Evolutionary conservation across 2,888 invertebrate genomes (phyloP), one percentile per base, ranked within the genome.

Genomic region (Fragum whitleyi): DNA sequence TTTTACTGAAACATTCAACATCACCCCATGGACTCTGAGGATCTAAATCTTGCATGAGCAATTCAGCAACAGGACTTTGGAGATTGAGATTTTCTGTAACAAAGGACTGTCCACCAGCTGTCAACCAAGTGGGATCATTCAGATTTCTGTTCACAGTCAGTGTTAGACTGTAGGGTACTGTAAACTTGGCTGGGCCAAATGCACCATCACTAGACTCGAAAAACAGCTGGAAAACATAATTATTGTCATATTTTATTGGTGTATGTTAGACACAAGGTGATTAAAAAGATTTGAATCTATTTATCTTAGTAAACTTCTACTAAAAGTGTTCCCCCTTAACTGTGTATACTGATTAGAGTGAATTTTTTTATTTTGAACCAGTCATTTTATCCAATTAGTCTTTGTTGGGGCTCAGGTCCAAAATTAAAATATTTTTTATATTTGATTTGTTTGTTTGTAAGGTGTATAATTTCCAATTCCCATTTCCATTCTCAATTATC

Each of bases 181-280:
- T 47, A 5, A 72, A 29, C 26, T 89, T 89, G 0, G 70, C 53
- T 16, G 2, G 36, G 7, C 76, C 78, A 53, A 29, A 62, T 14
- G 90, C 91, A 19, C 89, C 89, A 83, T 93, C 93, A n/a, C 78
- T 89, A 5, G 90, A 91, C 11, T 81, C 72, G 3, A 92, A 87
- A 14, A 77, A 82, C 53, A 93, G 74, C 93, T 93, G 84, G 29
- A 87, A 59, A 16, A 73, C 26, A 68, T n/a, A 53, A n/a, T n/a
- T n/a, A n/a, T n/a, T n/a, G n/a, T n/a, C n/a, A n/a, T n/a, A n/a
- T n/a, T n/a, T n/a, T n/a, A n/a, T n/a, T n/a, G n/a, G n/a, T n/a
- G n/a, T n/a, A 36, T 26, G n/a, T 16, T 23, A 42, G 6, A 21
- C 16, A 23, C 19, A 23, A n/a, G n/a, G n/a, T n/a, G n/a, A n/a